phyloP scores from a whole-genome alignment of 2,113 vertebrate species.

The Nesogale talazaci region DNA sequence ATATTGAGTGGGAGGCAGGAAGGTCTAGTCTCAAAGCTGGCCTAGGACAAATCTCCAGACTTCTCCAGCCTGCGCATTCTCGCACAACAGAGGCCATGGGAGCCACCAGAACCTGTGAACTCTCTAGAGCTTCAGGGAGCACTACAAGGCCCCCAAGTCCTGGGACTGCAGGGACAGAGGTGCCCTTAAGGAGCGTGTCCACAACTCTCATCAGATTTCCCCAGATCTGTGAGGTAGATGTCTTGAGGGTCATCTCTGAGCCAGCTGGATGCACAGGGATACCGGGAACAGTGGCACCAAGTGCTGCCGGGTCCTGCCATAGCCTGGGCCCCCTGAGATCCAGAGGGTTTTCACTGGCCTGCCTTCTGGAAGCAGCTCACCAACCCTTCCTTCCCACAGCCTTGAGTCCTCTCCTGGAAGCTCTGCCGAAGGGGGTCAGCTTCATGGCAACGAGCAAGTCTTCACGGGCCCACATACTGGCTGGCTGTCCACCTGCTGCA shows the following conservation, averaged over 20 bases:
- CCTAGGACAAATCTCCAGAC: not conserved
- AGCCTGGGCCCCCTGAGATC: not conserved
- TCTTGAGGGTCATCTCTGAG: not conserved
- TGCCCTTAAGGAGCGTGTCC: not conserved
- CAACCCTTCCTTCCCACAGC: not conserved
- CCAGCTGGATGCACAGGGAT: not conserved
- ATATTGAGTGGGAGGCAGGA: not conserved
- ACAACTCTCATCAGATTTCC: not conserved
- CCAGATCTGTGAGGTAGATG: no score
- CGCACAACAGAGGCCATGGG: no score
- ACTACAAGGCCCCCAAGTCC: fast-evolving
- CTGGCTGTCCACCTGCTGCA: not conserved
- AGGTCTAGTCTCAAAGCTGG: no score
- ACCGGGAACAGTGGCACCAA: not conserved
- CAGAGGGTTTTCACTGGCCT: not conserved
- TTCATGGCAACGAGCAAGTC: not conserved
- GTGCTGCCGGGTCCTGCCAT: not conserved
- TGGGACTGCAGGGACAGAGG: fast-evolving
- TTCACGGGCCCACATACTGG: not conserved
- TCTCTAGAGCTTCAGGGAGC: not conserved
- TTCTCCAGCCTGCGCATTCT: not conserved
- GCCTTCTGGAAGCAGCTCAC: not conserved
- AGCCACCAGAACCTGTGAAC: no score
- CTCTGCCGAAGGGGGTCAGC: not conserved
- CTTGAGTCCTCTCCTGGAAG: not conserved